phyloP scores from a whole-genome alignment of 2,888 invertebrate species.

The Orthosia gracilis region DNA sequence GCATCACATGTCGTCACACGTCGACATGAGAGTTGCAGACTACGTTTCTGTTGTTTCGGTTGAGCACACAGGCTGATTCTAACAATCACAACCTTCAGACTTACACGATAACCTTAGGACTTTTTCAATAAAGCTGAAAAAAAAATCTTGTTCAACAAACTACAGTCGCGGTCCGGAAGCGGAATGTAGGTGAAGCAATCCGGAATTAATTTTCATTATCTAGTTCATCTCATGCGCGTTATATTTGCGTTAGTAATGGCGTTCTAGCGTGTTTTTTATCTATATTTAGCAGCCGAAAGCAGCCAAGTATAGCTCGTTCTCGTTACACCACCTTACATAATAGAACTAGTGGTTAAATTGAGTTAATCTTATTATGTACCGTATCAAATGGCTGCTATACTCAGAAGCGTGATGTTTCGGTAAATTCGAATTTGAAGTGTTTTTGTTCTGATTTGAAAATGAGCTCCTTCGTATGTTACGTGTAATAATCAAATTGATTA shows the following conservation, averaged over 20 bases:
- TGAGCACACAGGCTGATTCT: not conserved
- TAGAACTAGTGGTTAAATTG: constrained; percentile 27
- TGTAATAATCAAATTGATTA: not conserved
- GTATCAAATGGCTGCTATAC: constrained; percentile 60
- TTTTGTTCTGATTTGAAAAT: constrained; percentile 23
- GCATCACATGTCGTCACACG: no score
- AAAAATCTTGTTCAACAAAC: not conserved
- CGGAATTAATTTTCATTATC: constrained; percentile 38
- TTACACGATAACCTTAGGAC: not conserved
- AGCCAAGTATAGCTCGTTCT: constrained; percentile 32
- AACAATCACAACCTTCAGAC: not conserved
- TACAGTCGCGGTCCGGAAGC: constrained; percentile 3
- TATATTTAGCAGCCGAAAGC: constrained; percentile 16
- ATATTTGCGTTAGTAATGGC: constrained; percentile 38
- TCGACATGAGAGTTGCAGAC: not conserved
- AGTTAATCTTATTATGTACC: constrained; percentile 34
- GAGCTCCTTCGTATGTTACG: not conserved
- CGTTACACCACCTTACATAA: constrained; percentile 47
- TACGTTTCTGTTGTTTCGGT: not conserved
- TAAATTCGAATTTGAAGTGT: constrained; percentile 56
- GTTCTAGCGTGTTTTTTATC: constrained; percentile 47
- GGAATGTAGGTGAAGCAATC: constrained; percentile 18
- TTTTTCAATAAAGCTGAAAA: not conserved
- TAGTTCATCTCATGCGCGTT: constrained; percentile 43
- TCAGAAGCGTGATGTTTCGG: constrained; percentile 68